phyloP scores from a whole-genome alignment of 2,113 vertebrate species.

The Pollimyrus isidori region DNA sequence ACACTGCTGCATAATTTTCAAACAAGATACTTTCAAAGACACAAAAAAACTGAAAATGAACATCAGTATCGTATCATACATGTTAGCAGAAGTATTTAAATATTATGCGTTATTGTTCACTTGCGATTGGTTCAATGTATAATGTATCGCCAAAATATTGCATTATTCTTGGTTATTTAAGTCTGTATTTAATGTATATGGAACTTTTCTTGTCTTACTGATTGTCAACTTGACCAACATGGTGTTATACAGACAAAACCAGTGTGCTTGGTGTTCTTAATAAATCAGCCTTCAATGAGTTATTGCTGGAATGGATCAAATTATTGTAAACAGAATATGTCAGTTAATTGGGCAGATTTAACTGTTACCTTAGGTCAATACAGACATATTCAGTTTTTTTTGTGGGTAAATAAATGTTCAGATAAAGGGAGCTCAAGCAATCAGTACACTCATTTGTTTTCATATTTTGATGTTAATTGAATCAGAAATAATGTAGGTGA shows the following conservation, averaged over 20 bases:
- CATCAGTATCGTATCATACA: neutral
- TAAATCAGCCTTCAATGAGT: neutral
- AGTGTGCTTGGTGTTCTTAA: neutral
- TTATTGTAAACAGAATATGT: neutral
- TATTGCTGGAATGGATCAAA: neutral
- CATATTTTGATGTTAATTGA: neutral
- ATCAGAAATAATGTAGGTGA: neutral
- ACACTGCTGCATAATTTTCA: neutral
- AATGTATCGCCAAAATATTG: neutral
- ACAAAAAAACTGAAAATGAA: neutral
- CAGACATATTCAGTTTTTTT: neutral
- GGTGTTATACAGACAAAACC: neutral
- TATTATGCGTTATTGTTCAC: neutral
- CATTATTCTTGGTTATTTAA: neutral
- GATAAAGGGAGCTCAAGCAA: neutral
- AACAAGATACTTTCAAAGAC: neutral
- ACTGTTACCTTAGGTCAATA: neutral
- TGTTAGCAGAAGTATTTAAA: neutral
- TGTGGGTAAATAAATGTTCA: neutral
- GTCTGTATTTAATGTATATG: neutral
- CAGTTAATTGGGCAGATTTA: neutral
- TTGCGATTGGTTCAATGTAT: neutral
- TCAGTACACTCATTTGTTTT: neutral
- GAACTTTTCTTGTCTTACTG: neutral
- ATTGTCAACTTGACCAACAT: neutral